These are phyloP conservation scores for Shargacucullia verbasci DNA, from an alignment of 2,888 invertebrate genomes.

Conservation along the genomic window DNA sequence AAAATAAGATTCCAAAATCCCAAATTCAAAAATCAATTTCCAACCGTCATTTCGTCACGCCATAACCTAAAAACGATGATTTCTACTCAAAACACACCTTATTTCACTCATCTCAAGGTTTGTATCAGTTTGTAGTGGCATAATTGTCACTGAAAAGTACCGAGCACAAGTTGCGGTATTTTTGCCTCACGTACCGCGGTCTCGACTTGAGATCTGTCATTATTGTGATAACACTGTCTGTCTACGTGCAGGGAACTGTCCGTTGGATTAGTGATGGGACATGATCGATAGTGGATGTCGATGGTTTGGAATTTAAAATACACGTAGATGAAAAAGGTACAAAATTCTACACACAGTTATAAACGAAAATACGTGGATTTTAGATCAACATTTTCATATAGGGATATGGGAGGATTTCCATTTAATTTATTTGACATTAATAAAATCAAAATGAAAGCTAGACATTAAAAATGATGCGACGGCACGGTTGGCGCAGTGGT, in stretches of 20 bases:
- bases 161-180: conserved; percentile 74
- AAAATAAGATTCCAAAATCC: conserved; percentile 39
- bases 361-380: too few species aligned
- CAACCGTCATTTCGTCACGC: conserved; percentile 58
- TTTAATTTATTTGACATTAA: too few species aligned
- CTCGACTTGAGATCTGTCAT: conserved; percentile 84
- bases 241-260: conserved; percentile 81
- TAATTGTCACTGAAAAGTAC: conserved; percentile 63
- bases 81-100: conserved; percentile 9
- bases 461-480: too few species aligned
- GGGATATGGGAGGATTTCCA: too few species aligned
- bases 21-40: conserved; percentile 59
- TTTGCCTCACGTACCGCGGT: conserved; percentile 81
- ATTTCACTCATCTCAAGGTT: conserved; percentile 9
- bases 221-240: conserved; percentile 86
- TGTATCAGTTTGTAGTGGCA: conserved; percentile 39
- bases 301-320: conserved; percentile 23
- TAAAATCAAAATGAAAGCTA: too few species aligned
- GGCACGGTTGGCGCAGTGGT: too few species aligned
- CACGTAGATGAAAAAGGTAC: conserved; percentile 10
- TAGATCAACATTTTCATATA: too few species aligned
- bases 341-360: neutral
- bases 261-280: conserved; percentile 69
- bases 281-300: conserved; percentile 52
- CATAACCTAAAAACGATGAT: conserved; percentile 31